phyloP scores from a whole-genome alignment of 2,113 vertebrate genomes.

The Herpetotheres cachinnans region DNA sequence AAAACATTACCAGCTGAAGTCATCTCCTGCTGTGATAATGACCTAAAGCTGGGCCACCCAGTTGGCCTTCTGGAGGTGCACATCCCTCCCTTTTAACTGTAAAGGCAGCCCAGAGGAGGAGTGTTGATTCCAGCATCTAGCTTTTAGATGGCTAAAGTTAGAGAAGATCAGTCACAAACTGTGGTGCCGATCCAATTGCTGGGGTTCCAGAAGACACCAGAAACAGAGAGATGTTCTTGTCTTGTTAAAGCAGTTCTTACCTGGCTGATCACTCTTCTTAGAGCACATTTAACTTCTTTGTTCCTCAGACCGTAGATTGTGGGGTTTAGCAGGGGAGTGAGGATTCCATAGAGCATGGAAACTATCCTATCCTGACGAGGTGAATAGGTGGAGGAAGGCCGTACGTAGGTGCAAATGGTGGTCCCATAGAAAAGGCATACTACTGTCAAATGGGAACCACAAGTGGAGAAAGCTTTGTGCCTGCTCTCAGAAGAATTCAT shows the following conservation, averaged over 20 bases:
- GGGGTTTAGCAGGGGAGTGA: constrained; percentile 62
- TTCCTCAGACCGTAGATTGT: constrained; percentile 65
- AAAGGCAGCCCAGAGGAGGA: neutral
- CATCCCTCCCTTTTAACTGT: neutral
- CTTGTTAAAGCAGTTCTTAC: neutral
- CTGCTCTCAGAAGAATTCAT: neutral
- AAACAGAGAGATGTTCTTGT: neutral
- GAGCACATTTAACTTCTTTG: constrained; percentile 38
- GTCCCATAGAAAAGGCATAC: constrained; percentile 65
- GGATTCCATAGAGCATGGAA: constrained; percentile 55
- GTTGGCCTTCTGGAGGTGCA: neutral
- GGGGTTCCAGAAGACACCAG: neutral
- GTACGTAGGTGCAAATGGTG: constrained; percentile 32
- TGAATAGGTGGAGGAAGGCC: constrained; percentile 14
- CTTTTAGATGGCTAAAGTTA: neutral
- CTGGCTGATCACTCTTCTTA: neutral
- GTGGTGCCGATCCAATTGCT: neutral
- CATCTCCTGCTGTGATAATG: neutral
- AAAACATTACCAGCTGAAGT: neutral
- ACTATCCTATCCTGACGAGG: neutral
- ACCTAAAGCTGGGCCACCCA: neutral
- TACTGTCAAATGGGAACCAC: constrained; percentile 42
- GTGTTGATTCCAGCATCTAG: neutral
- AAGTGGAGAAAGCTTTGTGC: constrained; percentile 61
- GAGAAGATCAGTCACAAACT: neutral